Percentiles rank a stretch among this genome's conserved stretches.
These are phyloP conservation scores for Actinemys pallida DNA, from an alignment of 2,113 vertebrate genomes.

Conservation along the genomic window DNA sequence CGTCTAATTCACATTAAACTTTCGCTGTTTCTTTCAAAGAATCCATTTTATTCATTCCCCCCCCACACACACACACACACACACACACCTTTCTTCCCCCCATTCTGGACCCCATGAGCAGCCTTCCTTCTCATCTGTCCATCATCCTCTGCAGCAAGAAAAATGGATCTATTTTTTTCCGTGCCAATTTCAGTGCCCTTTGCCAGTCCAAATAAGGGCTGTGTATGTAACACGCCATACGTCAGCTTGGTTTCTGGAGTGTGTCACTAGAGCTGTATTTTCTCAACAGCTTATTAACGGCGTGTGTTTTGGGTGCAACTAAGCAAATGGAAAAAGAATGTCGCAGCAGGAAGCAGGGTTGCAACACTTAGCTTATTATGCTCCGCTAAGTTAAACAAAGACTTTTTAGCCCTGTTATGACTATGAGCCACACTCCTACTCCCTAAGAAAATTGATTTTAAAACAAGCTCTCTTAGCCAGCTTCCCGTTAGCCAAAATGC, in stretches of 20 bases:
- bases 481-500: conserved; percentile 62
- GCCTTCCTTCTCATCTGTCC: conserved; percentile 57
- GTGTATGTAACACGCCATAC: conserved; percentile 58
- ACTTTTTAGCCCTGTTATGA: conserved; percentile 60
- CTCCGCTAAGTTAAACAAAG: conserved; percentile 73
- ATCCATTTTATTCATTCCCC: conserved; percentile 31
- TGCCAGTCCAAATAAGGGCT: conserved; percentile 71
- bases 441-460: conserved; percentile 54
- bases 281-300: conserved; percentile 75
- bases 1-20: conserved; percentile 17
- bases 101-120: not conserved
- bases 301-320: conserved; percentile 66
- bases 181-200: conserved; percentile 65
- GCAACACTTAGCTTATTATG: conserved; percentile 76
- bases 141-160: conserved; percentile 58
- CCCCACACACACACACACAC: no score
- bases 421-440: conserved; percentile 52
- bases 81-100: conserved; percentile 6
- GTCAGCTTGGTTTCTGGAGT: conserved; percentile 69
- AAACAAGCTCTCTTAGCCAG: conserved; percentile 58
- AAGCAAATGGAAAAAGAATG: conserved; percentile 75
- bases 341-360: conserved; percentile 70
- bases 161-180: conserved; percentile 61
- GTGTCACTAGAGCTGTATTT: conserved; percentile 71
- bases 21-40: not conserved